A percentile compares a stretch with the other conserved stretches of the same genome.
Conservation (phyloP, 1,140 invertebrate species). For the Cyclargus thomasi region DNA sequence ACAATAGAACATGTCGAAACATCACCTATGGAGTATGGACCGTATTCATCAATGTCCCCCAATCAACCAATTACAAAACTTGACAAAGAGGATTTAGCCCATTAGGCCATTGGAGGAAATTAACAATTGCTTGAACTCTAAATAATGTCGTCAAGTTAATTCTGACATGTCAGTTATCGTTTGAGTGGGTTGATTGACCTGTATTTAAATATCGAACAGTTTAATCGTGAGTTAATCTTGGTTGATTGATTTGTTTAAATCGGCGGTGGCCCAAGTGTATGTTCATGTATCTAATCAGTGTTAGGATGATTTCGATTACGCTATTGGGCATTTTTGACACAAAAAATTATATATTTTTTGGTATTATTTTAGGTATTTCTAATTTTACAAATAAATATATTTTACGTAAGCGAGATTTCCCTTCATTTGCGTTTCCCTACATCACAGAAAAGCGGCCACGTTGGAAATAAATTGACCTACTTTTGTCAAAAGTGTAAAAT, state of each 20-base stretch:
- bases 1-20: neutral
- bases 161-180: constrained; percentile 63
- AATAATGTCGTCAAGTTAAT: constrained; percentile 59
- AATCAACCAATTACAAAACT: constrained; percentile 65
- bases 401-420: too few relatives aligned
- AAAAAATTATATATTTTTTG: too few relatives aligned
- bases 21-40: constrained; percentile 12
- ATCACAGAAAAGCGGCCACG: too few relatives aligned
- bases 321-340: too few relatives aligned
- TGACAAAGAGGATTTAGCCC: constrained; percentile 55
- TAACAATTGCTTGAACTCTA: constrained; percentile 61
- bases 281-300: neutral
- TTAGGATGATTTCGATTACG: too few relatives aligned
- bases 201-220: constrained; percentile 33
- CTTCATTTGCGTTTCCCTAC: too few relatives aligned
- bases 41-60: constrained; percentile 19
- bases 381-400: too few relatives aligned
- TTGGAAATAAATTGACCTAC: too few relatives aligned
- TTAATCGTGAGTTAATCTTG: constrained; percentile 24
- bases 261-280: neutral
- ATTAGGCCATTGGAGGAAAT: constrained; percentile 64
- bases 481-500: too few relatives aligned
- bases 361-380: too few relatives aligned
- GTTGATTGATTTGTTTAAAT: neutral
- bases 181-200: constrained; percentile 44